Percentiles rank a stretch among this genome's conserved stretches.
These are phyloP conservation scores for Podabrus alpinus DNA, from an alignment of 2,888 invertebrate genomes.

Conservation along the genomic window DNA sequence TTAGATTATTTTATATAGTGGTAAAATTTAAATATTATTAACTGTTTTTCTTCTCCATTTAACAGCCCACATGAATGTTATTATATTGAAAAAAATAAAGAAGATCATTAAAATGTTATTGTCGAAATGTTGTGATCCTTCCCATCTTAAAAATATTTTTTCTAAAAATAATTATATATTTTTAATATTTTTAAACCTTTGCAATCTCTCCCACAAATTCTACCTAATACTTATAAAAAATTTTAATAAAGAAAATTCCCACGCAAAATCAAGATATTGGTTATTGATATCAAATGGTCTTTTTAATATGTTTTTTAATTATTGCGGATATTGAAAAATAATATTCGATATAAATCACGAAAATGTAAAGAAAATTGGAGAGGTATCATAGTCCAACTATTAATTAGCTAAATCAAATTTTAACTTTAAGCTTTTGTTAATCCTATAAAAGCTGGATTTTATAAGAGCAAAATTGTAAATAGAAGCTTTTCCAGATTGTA, in stretches of 20 bases:
- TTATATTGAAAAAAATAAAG: neutral
- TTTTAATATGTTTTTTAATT: neutral
- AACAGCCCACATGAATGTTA: too few relatives aligned
- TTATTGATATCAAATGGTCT: neutral
- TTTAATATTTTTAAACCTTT: too few relatives aligned
- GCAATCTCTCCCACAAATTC: neutral
- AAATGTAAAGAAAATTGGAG: neutral
- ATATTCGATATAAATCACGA: neutral
- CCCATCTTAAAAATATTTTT: neutral
- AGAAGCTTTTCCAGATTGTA: conserved; percentile 17
- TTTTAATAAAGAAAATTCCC: too few relatives aligned
- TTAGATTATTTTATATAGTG: neutral
- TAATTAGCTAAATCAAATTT: neutral
- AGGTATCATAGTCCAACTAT: neutral
- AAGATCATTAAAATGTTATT: neutral
- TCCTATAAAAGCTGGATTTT: conserved; percentile 14
- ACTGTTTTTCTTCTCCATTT: too few relatives aligned
- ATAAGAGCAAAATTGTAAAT: conserved; percentile 6
- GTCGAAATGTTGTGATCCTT: too few relatives aligned
- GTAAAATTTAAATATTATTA: neutral
- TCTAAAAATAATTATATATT: neutral
- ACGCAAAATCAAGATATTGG: neutral
- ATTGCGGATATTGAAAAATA: neutral
- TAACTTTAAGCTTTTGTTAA: conserved; percentile 2
- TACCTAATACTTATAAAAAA: neutral